Percentiles rank a stretch among this genome's conserved stretches.
These are phyloP conservation scores for Trachymyrmex cornetzi DNA, from an alignment of 1,140 invertebrate genomes.

Conservation along the genomic window DNA sequence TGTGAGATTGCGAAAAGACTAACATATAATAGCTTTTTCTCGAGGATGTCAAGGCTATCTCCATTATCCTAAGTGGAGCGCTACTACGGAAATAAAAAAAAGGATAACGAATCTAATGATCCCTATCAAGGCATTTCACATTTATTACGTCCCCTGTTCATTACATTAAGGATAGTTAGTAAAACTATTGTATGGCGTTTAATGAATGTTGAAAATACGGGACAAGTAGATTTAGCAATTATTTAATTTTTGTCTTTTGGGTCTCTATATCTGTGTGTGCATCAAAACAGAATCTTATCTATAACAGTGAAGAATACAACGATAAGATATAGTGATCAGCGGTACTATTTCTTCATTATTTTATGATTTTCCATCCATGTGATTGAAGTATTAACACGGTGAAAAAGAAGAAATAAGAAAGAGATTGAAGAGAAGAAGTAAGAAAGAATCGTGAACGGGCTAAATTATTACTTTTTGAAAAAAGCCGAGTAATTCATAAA, in stretches of 20 bases:
- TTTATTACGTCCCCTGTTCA: slow-evolving; percentile 20
- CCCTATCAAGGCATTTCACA: slow-evolving; percentile 34
- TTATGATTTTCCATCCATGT: slow-evolving; percentile 38
- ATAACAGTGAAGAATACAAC: slow-evolving; percentile 27
- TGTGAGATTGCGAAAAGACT: slow-evolving; percentile 10
- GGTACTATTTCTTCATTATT: slow-evolving; percentile 10
- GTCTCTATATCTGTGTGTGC: not conserved
- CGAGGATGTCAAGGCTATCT: slow-evolving; percentile 65
- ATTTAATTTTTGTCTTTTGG: slow-evolving; percentile 23
- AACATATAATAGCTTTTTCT: slow-evolving; percentile 43
- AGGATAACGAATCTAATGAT: slow-evolving; percentile 55
- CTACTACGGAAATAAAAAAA: slow-evolving; percentile 37
- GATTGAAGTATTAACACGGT: not conserved
- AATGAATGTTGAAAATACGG: slow-evolving; percentile 3
- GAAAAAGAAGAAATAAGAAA: not conserved
- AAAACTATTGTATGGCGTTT: not conserved
- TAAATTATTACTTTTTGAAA: not conserved
- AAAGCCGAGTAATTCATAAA: not conserved
- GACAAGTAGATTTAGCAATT: not conserved
- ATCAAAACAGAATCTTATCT: slow-evolving; percentile 19
- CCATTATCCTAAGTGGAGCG: slow-evolving; percentile 62
- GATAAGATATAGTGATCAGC: not conserved
- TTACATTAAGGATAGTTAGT: slow-evolving; percentile 42
- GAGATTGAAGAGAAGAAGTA: too few species aligned
- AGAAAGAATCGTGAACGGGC: not conserved